Evolutionary conservation across 2,888 invertebrate species (phyloP).

Genomic region (Pyralis farinalis): DNA sequence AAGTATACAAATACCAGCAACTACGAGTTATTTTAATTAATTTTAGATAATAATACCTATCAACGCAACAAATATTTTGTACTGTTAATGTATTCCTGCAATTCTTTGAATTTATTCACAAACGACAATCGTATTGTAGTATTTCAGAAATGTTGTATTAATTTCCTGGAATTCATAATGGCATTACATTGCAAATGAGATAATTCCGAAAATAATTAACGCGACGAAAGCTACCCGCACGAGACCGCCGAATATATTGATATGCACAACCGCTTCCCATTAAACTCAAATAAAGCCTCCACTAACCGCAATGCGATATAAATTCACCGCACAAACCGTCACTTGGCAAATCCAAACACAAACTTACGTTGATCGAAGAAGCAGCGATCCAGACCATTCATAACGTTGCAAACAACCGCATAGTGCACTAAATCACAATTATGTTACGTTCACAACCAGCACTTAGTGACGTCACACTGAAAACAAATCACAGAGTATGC

Average conservation of each 20-base stretch:
- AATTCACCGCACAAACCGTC: conserved; percentile 40
- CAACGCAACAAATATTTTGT: too few species aligned
- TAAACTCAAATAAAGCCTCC: conserved; percentile 52
- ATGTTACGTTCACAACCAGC: conserved; percentile 61
- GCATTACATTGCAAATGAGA: too few species aligned
- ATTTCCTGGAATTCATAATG: too few species aligned
- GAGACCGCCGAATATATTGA: conserved; percentile 48
- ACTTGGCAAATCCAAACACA: conserved; percentile 40
- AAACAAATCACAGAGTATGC: conserved; percentile 73
- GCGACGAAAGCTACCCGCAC: conserved; percentile 30
- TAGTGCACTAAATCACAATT: conserved; percentile 73
- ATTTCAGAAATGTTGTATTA: too few species aligned
- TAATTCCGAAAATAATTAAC: conserved; percentile 32
- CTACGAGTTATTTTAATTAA: too few species aligned
- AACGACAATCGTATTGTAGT: too few species aligned
- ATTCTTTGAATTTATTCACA: too few species aligned
- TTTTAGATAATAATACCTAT: too few species aligned
- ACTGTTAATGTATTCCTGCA: too few species aligned
- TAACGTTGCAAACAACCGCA: conserved; percentile 73
- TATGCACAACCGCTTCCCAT: conserved; percentile 47
- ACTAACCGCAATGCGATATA: conserved; percentile 53
- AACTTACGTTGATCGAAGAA: conserved; percentile 80
- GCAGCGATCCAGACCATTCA: conserved; percentile 80
- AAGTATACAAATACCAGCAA: too few species aligned
- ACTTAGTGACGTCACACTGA: conserved; percentile 65